Percentiles rank a stretch among this genome's conserved stretches.
Conservation (phyloP, 1,140 invertebrate genomes). For the Drosophila sturtevanti region DNA sequence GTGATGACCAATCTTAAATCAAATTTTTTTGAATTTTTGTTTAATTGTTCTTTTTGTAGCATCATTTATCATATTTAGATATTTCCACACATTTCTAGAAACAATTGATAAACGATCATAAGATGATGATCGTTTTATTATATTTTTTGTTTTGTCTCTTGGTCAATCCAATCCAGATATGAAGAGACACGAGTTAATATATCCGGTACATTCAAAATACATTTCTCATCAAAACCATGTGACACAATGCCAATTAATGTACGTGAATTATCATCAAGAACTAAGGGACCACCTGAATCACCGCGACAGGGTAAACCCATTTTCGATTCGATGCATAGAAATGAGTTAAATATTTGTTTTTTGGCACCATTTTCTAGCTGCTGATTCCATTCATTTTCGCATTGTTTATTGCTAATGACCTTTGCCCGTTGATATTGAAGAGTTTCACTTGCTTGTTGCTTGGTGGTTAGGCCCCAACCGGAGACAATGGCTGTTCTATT, state of each 20-base stretch:
- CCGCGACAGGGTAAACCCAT: constrained; percentile 51
- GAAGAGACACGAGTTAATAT: constrained; percentile 43
- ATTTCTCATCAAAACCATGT: constrained; percentile 48
- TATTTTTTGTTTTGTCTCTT: constrained; percentile 14
- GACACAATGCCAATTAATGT: constrained; percentile 58
- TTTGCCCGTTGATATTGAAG: constrained; percentile 38
- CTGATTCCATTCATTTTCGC: constrained; percentile 45
- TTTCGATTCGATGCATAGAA: constrained; percentile 47
- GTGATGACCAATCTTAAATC: too few relatives aligned
- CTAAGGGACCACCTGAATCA: constrained; percentile 56
- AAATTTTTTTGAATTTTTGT: background rate
- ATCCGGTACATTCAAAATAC: constrained; percentile 42
- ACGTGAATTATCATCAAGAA: constrained; percentile 32
- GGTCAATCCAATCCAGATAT: constrained; percentile 41
- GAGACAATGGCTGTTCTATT: constrained; percentile 22
- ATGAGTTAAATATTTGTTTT: constrained; percentile 31
- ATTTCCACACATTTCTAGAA: background rate
- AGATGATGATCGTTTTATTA: constrained; percentile 11
- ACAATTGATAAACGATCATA: background rate
- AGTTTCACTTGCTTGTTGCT: background rate
- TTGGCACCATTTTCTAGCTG: constrained; percentile 7
- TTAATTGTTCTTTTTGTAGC: constrained; percentile 19
- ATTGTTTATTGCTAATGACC: constrained; percentile 46
- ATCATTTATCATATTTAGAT: background rate
- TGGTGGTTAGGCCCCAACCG: constrained; percentile 50